Base-by-base conservation (phyloP, 2,113 vertebrate species). In the Athene cunicularia region DNA sequence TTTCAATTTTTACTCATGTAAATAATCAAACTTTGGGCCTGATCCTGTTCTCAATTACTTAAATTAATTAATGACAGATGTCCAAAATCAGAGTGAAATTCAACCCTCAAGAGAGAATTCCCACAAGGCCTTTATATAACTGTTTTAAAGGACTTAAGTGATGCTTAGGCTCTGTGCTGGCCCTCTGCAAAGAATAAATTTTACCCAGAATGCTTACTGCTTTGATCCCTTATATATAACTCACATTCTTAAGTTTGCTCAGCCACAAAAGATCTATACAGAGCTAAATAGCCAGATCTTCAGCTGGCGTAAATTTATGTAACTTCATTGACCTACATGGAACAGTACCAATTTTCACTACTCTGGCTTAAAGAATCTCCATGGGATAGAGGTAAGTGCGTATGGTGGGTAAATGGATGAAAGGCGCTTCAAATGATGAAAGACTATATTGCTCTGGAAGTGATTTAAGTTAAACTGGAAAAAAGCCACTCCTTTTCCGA, bases 121-220 rank as follows among this genome's bases (percentile, higher is more conserved):
- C 95, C 97, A 95, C 90, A 93, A 96, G 90, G 74, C 87, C 94
- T 95, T 96, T 96, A 74, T 85, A 80, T 80, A 95, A 92, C 91
- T 87, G 49, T 93, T 93, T 93, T 95, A 91, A 94, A 95, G 91
- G 88, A 84, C 73, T 93, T 95, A 96, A 97, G 81, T 93, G 87
- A 93, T 95, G 94, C 94, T 95, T 95, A 94, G 86, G 50, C 93
- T 97, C 67, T 91, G 33, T 85, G 70, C 89, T 94, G 95, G 86
- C 94, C 93, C 96, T 96, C 94, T 97, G 94, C 94, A 95, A 96
- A 95, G 94, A 97, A 94, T 97, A 97, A 97, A 97, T 94, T 96
- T 97, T 95, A 97, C 97, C 90, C 96, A 94, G 97, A 97, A 97
- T 96, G 41, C 94, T 83, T 95, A 80, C 43, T 96, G 67, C 91